Conservation (phyloP, 2,113 vertebrate species). For the Phylloscopus trochilus region DNA sequence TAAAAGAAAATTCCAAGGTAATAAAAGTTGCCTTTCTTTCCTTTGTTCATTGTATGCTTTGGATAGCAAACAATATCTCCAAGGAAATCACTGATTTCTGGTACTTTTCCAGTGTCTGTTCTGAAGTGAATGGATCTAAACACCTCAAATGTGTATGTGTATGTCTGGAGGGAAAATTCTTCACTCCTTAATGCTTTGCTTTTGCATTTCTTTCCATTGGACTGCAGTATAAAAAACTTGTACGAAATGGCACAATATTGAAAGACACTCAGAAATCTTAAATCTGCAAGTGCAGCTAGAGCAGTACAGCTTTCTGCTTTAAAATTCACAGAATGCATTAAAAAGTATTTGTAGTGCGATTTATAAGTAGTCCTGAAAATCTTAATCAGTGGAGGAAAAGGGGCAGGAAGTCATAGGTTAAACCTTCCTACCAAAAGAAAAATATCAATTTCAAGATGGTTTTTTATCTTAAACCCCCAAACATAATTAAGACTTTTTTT, state of each 20-base stretch:
- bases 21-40: not conserved
- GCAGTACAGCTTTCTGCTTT: not conserved
- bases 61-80: not conserved
- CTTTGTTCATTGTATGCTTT: not conserved
- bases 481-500: not conserved
- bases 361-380: not conserved
- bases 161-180: not conserved
- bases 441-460: not conserved
- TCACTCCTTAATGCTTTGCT: not conserved
- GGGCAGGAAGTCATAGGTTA: not conserved
- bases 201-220: not conserved
- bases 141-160: not conserved
- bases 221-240: not conserved
- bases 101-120: not conserved
- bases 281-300: not conserved
- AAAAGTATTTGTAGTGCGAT: not conserved
- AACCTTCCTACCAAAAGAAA: not conserved
- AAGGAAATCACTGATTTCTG: not conserved
- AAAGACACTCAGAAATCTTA: not conserved
- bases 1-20: not conserved
- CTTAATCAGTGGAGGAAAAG: not conserved
- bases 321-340: not conserved
- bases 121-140: not conserved
- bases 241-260: not conserved
- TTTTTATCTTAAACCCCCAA: not conserved